phyloP scores from a whole-genome alignment of 1,140 invertebrate genomes.

The Lasioglossum baleicum region DNA sequence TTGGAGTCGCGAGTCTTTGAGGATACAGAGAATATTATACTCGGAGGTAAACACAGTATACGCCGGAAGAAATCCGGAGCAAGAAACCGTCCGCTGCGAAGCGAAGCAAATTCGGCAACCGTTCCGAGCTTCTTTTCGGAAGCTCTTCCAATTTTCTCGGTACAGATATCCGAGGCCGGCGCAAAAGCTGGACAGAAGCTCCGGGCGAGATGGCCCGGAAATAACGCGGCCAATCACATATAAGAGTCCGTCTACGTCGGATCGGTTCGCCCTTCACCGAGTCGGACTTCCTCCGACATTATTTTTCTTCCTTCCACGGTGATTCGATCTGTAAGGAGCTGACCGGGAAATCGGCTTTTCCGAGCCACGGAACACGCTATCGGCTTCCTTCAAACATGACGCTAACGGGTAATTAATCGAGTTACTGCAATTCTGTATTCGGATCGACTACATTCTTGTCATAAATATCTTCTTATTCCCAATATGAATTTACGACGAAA shows the following conservation, averaged over 20 bases:
- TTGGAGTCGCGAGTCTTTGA: neutral
- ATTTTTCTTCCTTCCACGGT: constrained; percentile 19
- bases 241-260: constrained; percentile 20
- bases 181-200: constrained; percentile 40
- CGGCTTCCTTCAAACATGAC: constrained; percentile 11
- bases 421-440: constrained; percentile 22
- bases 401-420: constrained; percentile 25
- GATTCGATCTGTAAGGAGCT: constrained; percentile 32
- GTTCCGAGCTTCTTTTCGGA: constrained; percentile 24
- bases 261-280: neutral
- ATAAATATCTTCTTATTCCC: too few relatives aligned
- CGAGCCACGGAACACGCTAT: neutral
- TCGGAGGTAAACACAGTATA: constrained; percentile 1
- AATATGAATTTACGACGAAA: too few relatives aligned
- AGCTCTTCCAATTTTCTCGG: constrained; percentile 40
- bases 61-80: constrained; percentile 11
- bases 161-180: constrained; percentile 16
- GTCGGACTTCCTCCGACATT: constrained; percentile 2
- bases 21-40: neutral
- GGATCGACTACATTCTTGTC: too few relatives aligned
- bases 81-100: neutral
- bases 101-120: constrained; percentile 33
- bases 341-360: constrained; percentile 51
- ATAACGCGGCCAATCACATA: constrained; percentile 65
- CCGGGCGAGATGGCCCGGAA: constrained; percentile 58